Base-by-base conservation (phyloP, 2,888 invertebrate species). In the Lottia gigantea region DNA sequence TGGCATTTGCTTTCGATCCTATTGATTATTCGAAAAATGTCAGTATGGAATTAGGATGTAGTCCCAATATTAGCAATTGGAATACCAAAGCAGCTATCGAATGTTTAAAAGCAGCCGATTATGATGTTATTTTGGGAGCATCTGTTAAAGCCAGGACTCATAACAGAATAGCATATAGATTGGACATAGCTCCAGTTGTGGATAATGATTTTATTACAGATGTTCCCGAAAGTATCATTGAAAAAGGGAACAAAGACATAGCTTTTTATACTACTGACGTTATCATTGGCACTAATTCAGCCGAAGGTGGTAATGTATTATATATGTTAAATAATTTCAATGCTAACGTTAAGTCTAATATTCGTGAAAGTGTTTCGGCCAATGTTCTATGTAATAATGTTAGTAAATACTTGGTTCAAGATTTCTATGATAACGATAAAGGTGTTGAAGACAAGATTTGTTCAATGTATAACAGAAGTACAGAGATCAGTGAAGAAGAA, bases 1-100 rank as follows among this genome's bases (percentile, higher is more conserved):
- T 93, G 94, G 49, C 94, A 96, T 1, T 95, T 95, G 0, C 94
- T 94, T 1, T 95, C 95, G 1, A 97, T 97, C 96, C 95, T 95
- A 15, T 92, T 95, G 78, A 94, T 95, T 82, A 92, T 94, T 1
- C 91, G 94, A 55, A 23, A 23, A 55, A 55, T 55, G 55, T 55
- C 0, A 55, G 55, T 14, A 55, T 25, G n/a, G 55, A 49, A 15
- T 49, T 16, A 14, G n/a, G 49, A 14, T 67, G 49, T 26, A 47
- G 12, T 26, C 19, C 23, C 31, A 12, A 19, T 0, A 45, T n/a
- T 12, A 16, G 16, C 12, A 93, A 80, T 66, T 93, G 93, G 81
- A 95, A 96, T 77, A 94, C 94, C 12, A 90, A 94, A 67, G 65
- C 16, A 45, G 74, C 77, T 64, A 72, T 80, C 61, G 16, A 63